Base-by-base conservation (phyloP, 2,113 vertebrate species). In the Empidonax alnorum region DNA sequence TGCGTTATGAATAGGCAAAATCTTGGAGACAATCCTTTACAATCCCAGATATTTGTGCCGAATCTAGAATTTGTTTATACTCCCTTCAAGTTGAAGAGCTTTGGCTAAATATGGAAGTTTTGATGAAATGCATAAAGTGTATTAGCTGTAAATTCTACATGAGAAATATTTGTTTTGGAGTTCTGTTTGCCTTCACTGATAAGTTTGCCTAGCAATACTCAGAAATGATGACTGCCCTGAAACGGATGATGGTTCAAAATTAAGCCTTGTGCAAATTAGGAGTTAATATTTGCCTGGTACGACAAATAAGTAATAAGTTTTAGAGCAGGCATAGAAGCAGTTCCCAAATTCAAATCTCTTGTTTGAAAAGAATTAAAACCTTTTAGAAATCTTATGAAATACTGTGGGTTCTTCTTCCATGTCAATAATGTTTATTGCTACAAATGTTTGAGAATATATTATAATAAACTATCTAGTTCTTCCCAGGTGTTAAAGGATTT, bases 401-500 rank as follows among this genome's bases (percentile, higher is more conserved):
- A 5, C 20, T 66, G 20, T 59, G 53, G 56, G 72, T 93, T 96
- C 82, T 46, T 86, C 68, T 76, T 88, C 90, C 41, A 16, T 50
- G 47, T 85, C 75, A 56, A n/a, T 84, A 59, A 52, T 30, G 28
- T 80, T 95, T 91, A 76, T 90, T 85, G 42, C 74, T 63, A 50
- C 39, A 85, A 94, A 52, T 49, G 50, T 69, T 91, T 88, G 84
- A 74, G 61, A 90, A 90, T 76, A 28, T 87, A 37, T 78, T 89
- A 61, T 62, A 89, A 76, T 85, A 83, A 94, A 90, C 63, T 69
- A 79, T 58, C 27, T n/a, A 49, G 49, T 82, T 93, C 66, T 93
- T 87, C 67, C 50, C 85, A 93, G 67, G 93, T 94, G 82, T 90
- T 85, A 52, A 52, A 52, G 65, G 68, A 90, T 94, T 93, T 84